phyloP scores from a whole-genome alignment of 2,113 vertebrate species.

The Coryphaenoides rupestris region DNA sequence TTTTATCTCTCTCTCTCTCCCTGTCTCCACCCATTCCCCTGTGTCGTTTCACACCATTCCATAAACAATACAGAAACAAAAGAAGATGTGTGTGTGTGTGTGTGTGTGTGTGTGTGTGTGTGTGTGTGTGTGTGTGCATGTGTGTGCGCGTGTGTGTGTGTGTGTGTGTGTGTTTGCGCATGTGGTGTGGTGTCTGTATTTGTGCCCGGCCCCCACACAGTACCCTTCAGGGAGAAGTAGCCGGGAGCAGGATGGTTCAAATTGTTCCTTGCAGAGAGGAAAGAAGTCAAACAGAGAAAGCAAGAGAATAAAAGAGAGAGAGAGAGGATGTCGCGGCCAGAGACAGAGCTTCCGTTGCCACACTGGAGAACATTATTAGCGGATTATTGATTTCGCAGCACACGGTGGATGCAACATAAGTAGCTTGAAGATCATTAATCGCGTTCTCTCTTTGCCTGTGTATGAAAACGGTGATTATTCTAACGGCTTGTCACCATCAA shows the following conservation, averaged over 20 bases:
- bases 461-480: conserved; percentile 70
- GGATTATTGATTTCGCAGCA: conserved; percentile 73
- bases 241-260: conserved; percentile 56
- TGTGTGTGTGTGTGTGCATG: no score
- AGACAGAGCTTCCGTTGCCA: conserved; percentile 54
- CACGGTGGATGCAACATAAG: conserved; percentile 68
- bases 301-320: conserved; percentile 14
- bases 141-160: neutral
- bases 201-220: conserved; percentile 60
- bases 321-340: conserved; percentile 42
- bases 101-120: no score
- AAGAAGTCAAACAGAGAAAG: neutral
- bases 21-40: no score
- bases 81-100: no score
- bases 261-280: conserved; percentile 43
- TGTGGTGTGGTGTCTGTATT: conserved; percentile 50
- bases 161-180: no score
- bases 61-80: no score
- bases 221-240: conserved; percentile 62
- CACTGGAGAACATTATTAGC: conserved; percentile 63
- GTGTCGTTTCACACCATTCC: no score
- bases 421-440: conserved; percentile 72
- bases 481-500: conserved; percentile 68
- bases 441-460: conserved; percentile 46
- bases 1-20: neutral